Conservation (phyloP, 2,113 vertebrate genomes). For the Mustela lutreola region DNA sequence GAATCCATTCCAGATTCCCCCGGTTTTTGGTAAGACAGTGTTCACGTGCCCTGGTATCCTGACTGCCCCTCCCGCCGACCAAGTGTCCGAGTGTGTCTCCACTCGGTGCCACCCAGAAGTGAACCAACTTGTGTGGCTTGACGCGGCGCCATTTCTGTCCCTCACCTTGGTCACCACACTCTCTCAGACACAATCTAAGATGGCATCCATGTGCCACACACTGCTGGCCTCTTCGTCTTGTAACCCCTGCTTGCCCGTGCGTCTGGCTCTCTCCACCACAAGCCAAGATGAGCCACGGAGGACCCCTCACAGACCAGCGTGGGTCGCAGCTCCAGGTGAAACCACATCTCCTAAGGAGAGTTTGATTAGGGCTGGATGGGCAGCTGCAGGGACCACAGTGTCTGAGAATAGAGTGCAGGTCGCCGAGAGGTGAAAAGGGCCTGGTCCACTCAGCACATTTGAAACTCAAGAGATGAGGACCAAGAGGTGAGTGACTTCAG, state of each 20-base stretch:
- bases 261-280: neutral
- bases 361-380: neutral
- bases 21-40: neutral
- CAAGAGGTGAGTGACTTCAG: neutral
- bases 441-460: neutral
- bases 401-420: neutral
- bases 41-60: neutral
- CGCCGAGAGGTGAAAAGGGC: neutral
- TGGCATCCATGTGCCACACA: accelerated
- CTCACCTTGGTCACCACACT: neutral
- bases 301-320: neutral
- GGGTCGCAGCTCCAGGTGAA: neutral
- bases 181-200: neutral
- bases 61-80: no score
- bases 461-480: slow-evolving; percentile 37
- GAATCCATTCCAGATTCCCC: neutral
- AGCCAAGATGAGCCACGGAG: neutral
- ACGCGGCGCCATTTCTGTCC: neutral
- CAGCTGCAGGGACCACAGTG: neutral
- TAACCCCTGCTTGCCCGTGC: neutral
- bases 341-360: neutral
- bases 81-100: neutral
- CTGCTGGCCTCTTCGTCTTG: neutral
- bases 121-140: neutral
- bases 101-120: neutral